Conservation (phyloP, 2,113 vertebrate species). For the Oreocharis arfaki region DNA sequence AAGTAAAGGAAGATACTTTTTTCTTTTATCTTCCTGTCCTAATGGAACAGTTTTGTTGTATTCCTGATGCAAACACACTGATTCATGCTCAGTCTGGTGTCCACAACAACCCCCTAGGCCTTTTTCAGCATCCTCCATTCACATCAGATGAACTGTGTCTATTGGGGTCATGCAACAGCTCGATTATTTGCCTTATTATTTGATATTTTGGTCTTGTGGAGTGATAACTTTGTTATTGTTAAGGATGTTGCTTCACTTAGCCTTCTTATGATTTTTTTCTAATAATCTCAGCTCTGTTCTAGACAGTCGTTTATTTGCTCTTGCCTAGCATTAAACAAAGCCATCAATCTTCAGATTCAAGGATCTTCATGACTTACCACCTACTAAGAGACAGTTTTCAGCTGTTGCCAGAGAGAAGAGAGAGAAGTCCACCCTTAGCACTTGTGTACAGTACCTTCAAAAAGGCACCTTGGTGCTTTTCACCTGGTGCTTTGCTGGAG, state of each 20-base stretch:
- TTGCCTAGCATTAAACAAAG: background rate
- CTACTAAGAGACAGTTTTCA: background rate
- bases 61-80: background rate
- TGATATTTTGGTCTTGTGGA: background rate
- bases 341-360: background rate
- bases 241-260: background rate
- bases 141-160: background rate
- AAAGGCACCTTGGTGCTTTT: background rate
- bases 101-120: fast-evolving
- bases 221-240: background rate
- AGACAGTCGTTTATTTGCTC: background rate
- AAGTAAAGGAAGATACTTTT: background rate
- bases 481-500: background rate
- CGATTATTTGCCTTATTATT: background rate
- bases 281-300: background rate
- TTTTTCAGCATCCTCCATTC: background rate
- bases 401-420: background rate
- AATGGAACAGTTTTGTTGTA: background rate
- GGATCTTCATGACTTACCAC: background rate
- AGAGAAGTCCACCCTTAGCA: background rate
- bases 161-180: background rate
- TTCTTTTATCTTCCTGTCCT: background rate
- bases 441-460: fast-evolving
- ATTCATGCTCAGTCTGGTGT: background rate
- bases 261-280: background rate